Conservation (phyloP, 2,113 vertebrate genomes). For the Lampris megalopsis region DNA sequence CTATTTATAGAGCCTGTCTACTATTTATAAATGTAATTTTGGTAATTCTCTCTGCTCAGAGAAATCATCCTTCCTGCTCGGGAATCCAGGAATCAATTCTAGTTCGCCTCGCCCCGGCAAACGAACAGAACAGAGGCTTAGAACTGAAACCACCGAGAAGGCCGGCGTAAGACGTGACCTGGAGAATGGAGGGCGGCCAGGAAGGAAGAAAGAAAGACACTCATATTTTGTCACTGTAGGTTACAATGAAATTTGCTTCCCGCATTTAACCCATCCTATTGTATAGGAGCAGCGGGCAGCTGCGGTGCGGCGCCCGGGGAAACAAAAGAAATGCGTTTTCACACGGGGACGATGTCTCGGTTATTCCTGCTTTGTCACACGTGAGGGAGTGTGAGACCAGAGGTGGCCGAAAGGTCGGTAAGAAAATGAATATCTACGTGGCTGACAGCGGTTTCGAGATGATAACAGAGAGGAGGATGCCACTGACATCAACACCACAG, state of each 20-base stretch:
- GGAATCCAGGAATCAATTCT: conserved; percentile 37
- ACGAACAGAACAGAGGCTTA: conserved; percentile 39
- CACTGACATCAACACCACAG: conserved; percentile 15
- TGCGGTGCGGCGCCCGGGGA: conserved; percentile 17
- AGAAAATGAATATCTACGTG: conserved; percentile 46
- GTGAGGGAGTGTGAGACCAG: conserved; percentile 25
- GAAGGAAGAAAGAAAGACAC: too few species aligned
- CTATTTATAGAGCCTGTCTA: conserved; percentile 68
- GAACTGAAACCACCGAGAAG: neutral
- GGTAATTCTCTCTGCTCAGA: conserved; percentile 49
- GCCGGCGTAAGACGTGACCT: too few species aligned
- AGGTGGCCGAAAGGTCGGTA: conserved; percentile 30
- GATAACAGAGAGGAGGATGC: conserved; percentile 22
- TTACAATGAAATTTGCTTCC: too few species aligned
- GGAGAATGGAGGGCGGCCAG: too few species aligned
- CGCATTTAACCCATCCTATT: too few species aligned
- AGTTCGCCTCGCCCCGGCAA: conserved; percentile 36
- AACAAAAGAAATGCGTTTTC: conserved; percentile 17
- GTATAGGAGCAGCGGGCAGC: conserved; percentile 3
- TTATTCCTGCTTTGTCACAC: conserved; percentile 12
- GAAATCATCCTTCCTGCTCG: conserved; percentile 46
- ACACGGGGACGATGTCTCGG: conserved; percentile 10
- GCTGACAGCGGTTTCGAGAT: conserved; percentile 32
- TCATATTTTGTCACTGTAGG: too few species aligned
- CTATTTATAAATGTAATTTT: conserved; percentile 67